These are phyloP conservation scores for Nipponacmea schrenckii DNA, from an alignment of 2,888 invertebrate genomes.

Conservation along the genomic window DNA sequence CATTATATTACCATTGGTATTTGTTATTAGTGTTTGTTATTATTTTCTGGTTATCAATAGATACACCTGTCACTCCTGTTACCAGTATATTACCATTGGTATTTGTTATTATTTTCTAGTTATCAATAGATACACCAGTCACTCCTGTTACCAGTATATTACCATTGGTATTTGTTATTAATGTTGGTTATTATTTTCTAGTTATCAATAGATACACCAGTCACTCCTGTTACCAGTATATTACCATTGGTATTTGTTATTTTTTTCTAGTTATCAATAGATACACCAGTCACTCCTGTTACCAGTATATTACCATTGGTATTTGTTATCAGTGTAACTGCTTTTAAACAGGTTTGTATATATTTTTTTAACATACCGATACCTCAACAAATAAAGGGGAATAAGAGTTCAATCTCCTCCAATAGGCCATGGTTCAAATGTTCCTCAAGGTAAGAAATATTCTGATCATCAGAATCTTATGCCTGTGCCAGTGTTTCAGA, in stretches of 20 bases:
- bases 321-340: constrained; percentile 69
- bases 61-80: constrained; percentile 81
- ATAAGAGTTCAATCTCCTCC: too few relatives aligned
- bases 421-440: too few relatives aligned
- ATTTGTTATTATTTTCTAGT: constrained; percentile 76
- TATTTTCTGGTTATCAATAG: constrained; percentile 64
- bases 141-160: constrained; percentile 80
- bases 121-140: constrained; percentile 76
- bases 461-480: too few relatives aligned
- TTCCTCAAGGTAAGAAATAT: too few relatives aligned
- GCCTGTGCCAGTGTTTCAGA: too few relatives aligned
- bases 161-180: constrained; percentile 81
- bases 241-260: neutral
- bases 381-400: too few relatives aligned
- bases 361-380: too few relatives aligned
- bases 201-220: too few relatives aligned
- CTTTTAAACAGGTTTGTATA: constrained; percentile 75
- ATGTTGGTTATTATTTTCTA: too few relatives aligned
- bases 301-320: constrained; percentile 81
- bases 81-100: constrained; percentile 81
- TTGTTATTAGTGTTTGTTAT: neutral
- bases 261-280: constrained; percentile 64
- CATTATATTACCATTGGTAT: neutral
- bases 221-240: too few relatives aligned
- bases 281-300: constrained; percentile 81